Conservation (phyloP, 2,113 vertebrate species). For the Trematocara zebra region DNA sequence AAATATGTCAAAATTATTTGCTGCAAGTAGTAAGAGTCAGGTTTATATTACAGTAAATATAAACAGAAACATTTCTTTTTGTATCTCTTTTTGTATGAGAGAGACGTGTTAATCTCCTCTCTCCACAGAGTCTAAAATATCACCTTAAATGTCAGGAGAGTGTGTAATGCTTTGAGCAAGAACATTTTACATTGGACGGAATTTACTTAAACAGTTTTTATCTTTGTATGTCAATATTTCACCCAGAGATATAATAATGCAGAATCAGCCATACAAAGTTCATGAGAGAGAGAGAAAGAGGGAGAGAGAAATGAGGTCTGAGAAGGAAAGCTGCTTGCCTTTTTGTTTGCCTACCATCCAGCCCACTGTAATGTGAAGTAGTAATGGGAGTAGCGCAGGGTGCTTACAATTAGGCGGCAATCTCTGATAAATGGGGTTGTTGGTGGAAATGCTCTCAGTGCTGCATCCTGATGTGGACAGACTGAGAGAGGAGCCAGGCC, state of each 20-base stretch:
- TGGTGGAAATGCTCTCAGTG: constrained; percentile 32
- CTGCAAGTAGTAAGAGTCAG: not conserved
- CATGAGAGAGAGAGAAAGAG: not conserved
- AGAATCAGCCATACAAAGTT: not conserved
- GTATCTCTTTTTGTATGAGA: not conserved
- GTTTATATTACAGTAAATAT: not conserved
- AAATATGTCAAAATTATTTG: not conserved
- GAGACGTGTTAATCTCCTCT: not conserved
- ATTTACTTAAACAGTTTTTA: not conserved
- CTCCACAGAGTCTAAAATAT: not conserved
- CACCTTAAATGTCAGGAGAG: not conserved
- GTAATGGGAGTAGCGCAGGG: constrained; percentile 20
- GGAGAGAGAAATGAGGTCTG: not conserved
- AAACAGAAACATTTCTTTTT: not conserved
- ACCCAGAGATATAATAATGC: not conserved
- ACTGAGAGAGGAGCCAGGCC: constrained; percentile 31
- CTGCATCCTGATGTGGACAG: constrained; percentile 58
- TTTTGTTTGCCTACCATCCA: not conserved
- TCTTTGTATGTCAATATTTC: not conserved
- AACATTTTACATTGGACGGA: not conserved
- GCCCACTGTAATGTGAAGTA: constrained; percentile 42
- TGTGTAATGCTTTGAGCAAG: not conserved
- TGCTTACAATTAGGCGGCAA: constrained; percentile 51
- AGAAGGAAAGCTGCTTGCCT: not conserved
- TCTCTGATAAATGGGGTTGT: constrained; percentile 60